Percentiles rank a stretch among this genome's conserved stretches.
Conservation (phyloP, 2,888 invertebrate species). For the Lasioglossum oenotherae region DNA sequence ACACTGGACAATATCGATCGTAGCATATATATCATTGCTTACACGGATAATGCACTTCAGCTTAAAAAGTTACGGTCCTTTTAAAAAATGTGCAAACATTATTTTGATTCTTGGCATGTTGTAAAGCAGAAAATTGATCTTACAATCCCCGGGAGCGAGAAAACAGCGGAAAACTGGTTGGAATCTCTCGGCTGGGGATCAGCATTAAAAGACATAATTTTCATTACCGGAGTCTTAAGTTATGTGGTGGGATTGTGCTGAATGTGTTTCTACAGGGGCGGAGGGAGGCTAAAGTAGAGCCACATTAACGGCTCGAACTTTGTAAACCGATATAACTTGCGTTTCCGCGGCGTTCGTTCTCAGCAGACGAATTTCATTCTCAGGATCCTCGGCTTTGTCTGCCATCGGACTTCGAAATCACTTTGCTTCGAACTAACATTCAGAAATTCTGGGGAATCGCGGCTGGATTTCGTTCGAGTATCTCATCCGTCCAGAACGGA, state of each 20-base stretch:
- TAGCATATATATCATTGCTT: too few species aligned
- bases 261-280: slow-evolving; percentile 45
- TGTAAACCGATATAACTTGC: slow-evolving; percentile 59
- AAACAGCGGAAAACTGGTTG: not conserved
- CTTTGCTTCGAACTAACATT: not conserved
- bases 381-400: slow-evolving; percentile 39
- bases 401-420: slow-evolving; percentile 24
- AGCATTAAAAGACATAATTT: slow-evolving; percentile 23
- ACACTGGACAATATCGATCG: too few species aligned
- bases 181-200: not conserved
- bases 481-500: not conserved
- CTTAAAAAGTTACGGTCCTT: too few species aligned
- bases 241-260: slow-evolving; percentile 34
- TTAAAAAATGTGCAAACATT: too few species aligned
- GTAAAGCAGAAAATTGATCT: not conserved
- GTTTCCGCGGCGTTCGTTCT: slow-evolving; percentile 11
- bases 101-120: too few species aligned
- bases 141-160: not conserved
- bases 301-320: slow-evolving; percentile 55
- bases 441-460: slow-evolving; percentile 19
- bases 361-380: slow-evolving; percentile 32
- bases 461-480: slow-evolving; percentile 3
- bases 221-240: slow-evolving; percentile 29
- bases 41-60: too few species aligned
- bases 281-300: slow-evolving; percentile 40